phyloP scores from a whole-genome alignment of 2,113 vertebrate genomes.

The Eira barbara region DNA sequence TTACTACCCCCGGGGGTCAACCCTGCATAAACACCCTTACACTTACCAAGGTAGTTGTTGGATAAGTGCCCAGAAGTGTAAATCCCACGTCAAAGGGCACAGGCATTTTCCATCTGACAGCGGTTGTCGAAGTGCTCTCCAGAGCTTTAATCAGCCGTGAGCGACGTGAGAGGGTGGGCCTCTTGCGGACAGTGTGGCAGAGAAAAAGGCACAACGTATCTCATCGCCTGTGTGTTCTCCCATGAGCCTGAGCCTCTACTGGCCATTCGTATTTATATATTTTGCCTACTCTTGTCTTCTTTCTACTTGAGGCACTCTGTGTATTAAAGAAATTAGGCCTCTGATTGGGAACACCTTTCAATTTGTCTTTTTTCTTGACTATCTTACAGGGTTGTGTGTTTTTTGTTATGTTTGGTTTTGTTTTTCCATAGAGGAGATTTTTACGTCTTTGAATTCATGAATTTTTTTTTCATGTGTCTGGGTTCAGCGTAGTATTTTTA shows the following conservation, averaged over 20 bases:
- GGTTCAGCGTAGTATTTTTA: background rate
- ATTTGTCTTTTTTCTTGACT: background rate
- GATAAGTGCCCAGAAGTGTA: background rate
- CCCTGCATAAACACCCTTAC: background rate
- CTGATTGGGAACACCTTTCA: background rate
- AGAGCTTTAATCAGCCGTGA: background rate
- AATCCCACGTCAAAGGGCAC: background rate
- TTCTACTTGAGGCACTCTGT: background rate
- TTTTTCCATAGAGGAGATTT: background rate
- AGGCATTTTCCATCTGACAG: background rate
- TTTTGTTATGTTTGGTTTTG: background rate
- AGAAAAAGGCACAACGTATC: background rate
- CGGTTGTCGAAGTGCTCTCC: background rate
- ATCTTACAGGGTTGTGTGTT: background rate
- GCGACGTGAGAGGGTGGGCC: fast-evolving
- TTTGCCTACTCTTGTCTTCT: background rate
- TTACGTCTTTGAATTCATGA: background rate
- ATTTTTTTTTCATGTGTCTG: background rate
- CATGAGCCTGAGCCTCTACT: fast-evolving
- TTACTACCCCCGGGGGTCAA: fast-evolving
- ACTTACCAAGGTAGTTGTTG: background rate
- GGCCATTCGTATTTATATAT: background rate
- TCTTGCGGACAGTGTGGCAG: background rate
- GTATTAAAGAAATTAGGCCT: background rate
- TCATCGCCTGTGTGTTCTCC: too few species aligned